Percentiles rank a stretch among this genome's conserved stretches.
Conservation (phyloP, 1,140 invertebrate genomes). For the Pararge aegeria region DNA sequence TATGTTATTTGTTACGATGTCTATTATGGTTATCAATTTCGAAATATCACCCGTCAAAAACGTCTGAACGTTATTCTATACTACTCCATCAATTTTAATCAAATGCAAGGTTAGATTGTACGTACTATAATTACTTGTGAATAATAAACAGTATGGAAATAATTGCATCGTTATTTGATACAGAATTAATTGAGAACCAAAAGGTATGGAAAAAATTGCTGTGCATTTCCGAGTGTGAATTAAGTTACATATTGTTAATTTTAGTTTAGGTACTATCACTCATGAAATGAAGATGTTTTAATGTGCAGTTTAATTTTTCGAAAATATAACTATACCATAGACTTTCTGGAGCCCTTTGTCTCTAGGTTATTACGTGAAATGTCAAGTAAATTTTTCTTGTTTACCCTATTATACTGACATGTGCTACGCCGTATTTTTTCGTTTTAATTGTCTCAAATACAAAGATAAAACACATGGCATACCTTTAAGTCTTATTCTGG, state of each 20-base stretch:
- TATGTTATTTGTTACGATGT: slow-evolving; percentile 13
- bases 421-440: not conserved
- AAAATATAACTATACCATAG: too few relatives aligned
- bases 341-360: too few relatives aligned
- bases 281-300: too few relatives aligned
- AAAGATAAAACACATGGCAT: slow-evolving; percentile 7
- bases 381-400: not conserved
- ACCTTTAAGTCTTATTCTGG: not conserved
- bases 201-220: not conserved
- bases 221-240: not conserved
- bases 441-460: too few relatives aligned
- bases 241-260: too few relatives aligned
- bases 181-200: not conserved
- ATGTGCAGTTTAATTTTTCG: too few relatives aligned
- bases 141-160: not conserved
- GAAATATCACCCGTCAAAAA: not conserved
- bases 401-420: not conserved
- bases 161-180: not conserved
- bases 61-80: not conserved
- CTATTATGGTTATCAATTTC: not conserved
- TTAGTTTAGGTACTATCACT: too few relatives aligned
- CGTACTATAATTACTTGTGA: not conserved
- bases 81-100: not conserved
- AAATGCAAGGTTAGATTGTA: not conserved
- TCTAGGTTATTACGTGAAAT: not conserved